A percentile compares a stretch with the other conserved stretches of the same genome.
Conservation (phyloP, 1,140 invertebrate species). For the Dreissena polymorpha region DNA sequence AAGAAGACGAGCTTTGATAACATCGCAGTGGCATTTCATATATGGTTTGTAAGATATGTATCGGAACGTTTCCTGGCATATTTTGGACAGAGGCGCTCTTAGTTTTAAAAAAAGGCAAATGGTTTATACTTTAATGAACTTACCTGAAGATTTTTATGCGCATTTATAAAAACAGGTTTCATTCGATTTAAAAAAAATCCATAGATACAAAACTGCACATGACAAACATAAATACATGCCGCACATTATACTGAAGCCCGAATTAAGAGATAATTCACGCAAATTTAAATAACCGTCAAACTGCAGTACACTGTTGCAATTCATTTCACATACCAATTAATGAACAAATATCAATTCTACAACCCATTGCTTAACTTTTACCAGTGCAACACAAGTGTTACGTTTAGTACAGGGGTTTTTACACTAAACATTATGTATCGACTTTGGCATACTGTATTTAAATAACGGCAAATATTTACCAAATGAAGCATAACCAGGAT, state of each 20-base stretch:
- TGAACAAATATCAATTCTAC: no score
- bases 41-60: not conserved
- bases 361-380: no score
- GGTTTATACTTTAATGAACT: not conserved
- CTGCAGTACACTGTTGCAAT: no score
- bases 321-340: no score
- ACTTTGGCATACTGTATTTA: not conserved
- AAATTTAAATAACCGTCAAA: no score
- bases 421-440: not conserved
- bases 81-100: not conserved
- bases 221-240: no score
- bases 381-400: no score
- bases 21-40: not conserved
- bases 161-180: not conserved
- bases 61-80: not conserved
- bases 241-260: no score
- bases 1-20: not conserved
- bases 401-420: not conserved
- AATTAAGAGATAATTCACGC: no score
- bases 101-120: not conserved
- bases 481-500: not conserved
- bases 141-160: not conserved
- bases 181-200: no score
- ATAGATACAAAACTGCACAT: no score
- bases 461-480: not conserved